A percentile compares a stretch with the other conserved stretches of the same genome.
Conservation (phyloP, 2,113 vertebrate species). For the Thalassoma bifasciatum region DNA sequence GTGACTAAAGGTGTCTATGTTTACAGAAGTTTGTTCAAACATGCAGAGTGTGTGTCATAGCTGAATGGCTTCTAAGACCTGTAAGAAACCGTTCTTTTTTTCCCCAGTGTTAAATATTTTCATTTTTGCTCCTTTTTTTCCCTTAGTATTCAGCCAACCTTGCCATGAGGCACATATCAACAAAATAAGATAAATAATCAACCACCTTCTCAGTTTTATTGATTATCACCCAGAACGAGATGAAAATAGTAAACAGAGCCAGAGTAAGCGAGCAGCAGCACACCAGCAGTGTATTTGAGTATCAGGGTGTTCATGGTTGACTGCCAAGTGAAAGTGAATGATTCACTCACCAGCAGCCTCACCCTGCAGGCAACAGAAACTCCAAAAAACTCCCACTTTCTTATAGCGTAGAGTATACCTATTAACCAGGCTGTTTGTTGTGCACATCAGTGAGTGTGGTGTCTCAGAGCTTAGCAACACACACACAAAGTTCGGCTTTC, state of each 20-base stretch:
- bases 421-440: conserved; percentile 46
- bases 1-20: neutral
- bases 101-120: neutral
- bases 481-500: conserved; percentile 60
- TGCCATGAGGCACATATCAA: neutral
- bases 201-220: neutral
- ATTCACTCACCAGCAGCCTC: conserved; percentile 42
- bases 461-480: conserved; percentile 48
- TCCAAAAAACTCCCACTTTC: conserved; percentile 33
- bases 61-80: neutral
- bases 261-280: neutral
- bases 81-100: neutral
- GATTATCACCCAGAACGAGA: conserved; percentile 18
- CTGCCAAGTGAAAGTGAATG: conserved; percentile 40
- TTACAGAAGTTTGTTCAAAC: neutral
- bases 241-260: conserved; percentile 23
- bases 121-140: neutral
- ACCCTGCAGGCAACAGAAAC: conserved; percentile 27
- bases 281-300: conserved; percentile 22
- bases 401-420: conserved; percentile 43
- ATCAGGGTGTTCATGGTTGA: conserved; percentile 2
- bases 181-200: conserved; percentile 8
- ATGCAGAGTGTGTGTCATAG: neutral
- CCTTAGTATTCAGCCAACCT: neutral
- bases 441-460: conserved; percentile 39